These are phyloP conservation scores for Pseudomyrmex flavicornis DNA, from an alignment of 1,140 invertebrate species.

Conservation along the genomic window DNA sequence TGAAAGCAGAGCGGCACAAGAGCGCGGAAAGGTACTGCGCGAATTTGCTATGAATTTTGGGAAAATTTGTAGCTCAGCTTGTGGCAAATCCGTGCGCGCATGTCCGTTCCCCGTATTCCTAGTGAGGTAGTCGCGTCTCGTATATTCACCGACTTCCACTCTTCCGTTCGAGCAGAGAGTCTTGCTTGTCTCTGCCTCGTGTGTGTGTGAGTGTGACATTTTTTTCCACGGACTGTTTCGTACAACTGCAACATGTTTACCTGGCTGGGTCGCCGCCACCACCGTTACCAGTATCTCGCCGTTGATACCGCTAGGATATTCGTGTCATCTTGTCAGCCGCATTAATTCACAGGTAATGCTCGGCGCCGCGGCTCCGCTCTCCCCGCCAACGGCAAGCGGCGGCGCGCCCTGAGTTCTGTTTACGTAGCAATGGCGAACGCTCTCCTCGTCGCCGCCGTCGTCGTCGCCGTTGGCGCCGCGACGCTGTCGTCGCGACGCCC, in stretches of 20 bases:
- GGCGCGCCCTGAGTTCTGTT: constrained; percentile 47
- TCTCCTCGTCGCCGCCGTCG: neutral
- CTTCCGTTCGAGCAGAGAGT: constrained; percentile 77
- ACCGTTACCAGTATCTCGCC: constrained; percentile 64
- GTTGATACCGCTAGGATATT: constrained; percentile 71
- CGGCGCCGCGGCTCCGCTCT: neutral
- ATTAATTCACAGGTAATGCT: constrained; percentile 19
- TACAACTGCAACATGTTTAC: constrained; percentile 83
- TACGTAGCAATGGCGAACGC: constrained; percentile 37
- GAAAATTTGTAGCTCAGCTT: neutral
- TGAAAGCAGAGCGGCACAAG: too few relatives aligned
- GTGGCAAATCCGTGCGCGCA: neutral
- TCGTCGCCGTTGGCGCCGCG: neutral
- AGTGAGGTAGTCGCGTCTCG: constrained; percentile 62
- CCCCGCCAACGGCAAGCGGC: constrained; percentile 34
- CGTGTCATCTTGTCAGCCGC: constrained; percentile 75
- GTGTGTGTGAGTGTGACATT: constrained; percentile 80
- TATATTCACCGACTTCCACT: constrained; percentile 60
- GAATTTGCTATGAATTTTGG: neutral
- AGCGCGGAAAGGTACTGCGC: neutral
- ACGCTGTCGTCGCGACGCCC: constrained; percentile 1
- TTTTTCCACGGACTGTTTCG: constrained; percentile 73
- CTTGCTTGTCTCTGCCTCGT: neutral
- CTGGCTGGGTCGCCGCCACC: constrained; percentile 77
- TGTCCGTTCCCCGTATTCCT: constrained; percentile 2